Base-by-base conservation (phyloP, 2,113 vertebrate species). In the Menura novaehollandiae region DNA sequence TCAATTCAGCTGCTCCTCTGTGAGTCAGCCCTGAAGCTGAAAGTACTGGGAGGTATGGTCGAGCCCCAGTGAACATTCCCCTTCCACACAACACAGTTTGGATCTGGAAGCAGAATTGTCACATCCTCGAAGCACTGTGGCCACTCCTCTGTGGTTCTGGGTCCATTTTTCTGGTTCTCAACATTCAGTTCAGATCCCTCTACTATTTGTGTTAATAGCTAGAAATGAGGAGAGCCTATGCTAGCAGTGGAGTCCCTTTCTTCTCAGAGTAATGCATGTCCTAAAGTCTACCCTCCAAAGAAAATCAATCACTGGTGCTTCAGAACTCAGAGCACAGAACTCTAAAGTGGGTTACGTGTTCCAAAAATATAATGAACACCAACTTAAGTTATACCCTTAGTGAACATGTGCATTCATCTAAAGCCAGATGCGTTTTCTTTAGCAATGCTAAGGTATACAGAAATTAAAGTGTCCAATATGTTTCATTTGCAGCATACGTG, bases 101-200 rank as follows among this genome's bases (percentile, higher is more conserved):
- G 46, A 49, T 71, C 22, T 78, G 32, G 47, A 93, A 73, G 32
- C 16, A 74, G 32, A 74, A 53, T 0, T 58, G 10, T 9, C 15
- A 14, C 1, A 2, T 41, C 23, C 17, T 62, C 10, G 52, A 44
- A 53, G 13, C 21, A 17, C 13, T 66, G 37, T 53, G 28, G n/a
- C n/a, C 55, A 41, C 5, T 1, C 16, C 30, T 63, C 60, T 15
- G 3, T 1, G 1, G 15, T 28, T 56, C 63, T 62, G 33, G 5
- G 10, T 71, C 13, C 8, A 8, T 87, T 94, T 88, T 86, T 69
- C 30, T 62, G 28, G 4, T 77, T 84, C 27, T 15, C 23, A 44
- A 0, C 10, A 37, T 47, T 47, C 30, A 10, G 32, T 75, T 92
- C n/a, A 39, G 16, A 9, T 82, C 6, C 53, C 32, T 52, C 16